These are phyloP conservation scores for Ellobius talpinus DNA, from an alignment of 2,113 vertebrate genomes.

Conservation along the genomic window DNA sequence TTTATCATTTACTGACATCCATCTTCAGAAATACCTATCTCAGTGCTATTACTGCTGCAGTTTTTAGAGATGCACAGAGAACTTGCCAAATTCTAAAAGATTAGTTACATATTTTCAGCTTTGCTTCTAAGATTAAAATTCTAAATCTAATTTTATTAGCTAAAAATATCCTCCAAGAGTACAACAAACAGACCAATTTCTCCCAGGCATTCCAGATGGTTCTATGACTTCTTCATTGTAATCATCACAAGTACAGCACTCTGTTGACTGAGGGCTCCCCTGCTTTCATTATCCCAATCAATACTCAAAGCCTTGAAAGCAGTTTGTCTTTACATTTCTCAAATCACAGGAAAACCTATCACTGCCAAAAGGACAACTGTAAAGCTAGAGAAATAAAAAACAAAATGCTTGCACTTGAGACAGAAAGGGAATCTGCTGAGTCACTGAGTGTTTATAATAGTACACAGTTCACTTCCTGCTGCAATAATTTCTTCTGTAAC, in stretches of 20 bases:
- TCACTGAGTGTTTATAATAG: constrained; percentile 78
- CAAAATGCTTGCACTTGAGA: constrained; percentile 66
- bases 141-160: constrained; percentile 64
- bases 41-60: not conserved
- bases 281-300: constrained; percentile 40
- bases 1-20: constrained; percentile 27
- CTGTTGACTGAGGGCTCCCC: not conserved
- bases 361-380: constrained; percentile 48
- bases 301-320: constrained; percentile 50
- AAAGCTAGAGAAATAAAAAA: constrained; percentile 71
- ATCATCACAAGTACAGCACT: constrained; percentile 49
- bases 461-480: constrained; percentile 73
- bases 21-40: constrained; percentile 13
- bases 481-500: constrained; percentile 67
- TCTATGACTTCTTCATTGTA: constrained; percentile 56
- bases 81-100: constrained; percentile 16
- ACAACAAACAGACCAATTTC: constrained; percentile 57
- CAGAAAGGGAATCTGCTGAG: constrained; percentile 75
- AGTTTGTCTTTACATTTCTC: constrained; percentile 34
- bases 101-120: constrained; percentile 60
- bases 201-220: constrained; percentile 51
- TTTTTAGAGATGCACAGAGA: not conserved
- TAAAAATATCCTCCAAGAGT: constrained; percentile 39
- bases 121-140: constrained; percentile 65
- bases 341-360: constrained; percentile 59